These are phyloP conservation scores for Calameuta pallipes DNA, from an alignment of 2,888 invertebrate genomes.

Conservation along the genomic window DNA sequence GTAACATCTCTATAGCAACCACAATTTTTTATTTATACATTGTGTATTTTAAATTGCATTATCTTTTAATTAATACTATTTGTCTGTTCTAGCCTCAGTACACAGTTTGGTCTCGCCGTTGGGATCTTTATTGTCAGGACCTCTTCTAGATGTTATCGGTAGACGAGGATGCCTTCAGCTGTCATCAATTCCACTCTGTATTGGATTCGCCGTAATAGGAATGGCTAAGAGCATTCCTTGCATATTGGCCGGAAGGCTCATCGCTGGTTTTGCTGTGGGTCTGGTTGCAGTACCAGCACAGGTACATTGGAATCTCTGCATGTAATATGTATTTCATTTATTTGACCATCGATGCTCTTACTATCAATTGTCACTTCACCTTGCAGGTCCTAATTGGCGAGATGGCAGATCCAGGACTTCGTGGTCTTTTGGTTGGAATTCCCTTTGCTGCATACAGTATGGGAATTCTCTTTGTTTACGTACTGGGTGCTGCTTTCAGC, in stretches of 20 bases:
- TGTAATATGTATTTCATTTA: neutral
- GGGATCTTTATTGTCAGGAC: slow-evolving; percentile 78
- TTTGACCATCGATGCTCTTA: neutral
- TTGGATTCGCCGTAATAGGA: slow-evolving; percentile 77
- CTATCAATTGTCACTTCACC: neutral
- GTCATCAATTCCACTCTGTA: slow-evolving; percentile 74
- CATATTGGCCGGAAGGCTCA: slow-evolving; percentile 74
- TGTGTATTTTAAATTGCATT: too few relatives aligned
- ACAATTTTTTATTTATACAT: neutral
- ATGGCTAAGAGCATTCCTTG: slow-evolving; percentile 68
- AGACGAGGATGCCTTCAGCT: slow-evolving; percentile 75
- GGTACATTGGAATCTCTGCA: slow-evolving; percentile 64
- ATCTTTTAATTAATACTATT: neutral
- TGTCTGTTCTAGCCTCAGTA: slow-evolving; percentile 73
- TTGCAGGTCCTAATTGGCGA: slow-evolving; percentile 80
- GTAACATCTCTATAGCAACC: neutral
- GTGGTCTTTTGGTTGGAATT: slow-evolving; percentile 77
- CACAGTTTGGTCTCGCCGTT: slow-evolving; percentile 83
- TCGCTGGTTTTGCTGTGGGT: slow-evolving; percentile 81
- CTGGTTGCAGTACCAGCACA: slow-evolving; percentile 80
- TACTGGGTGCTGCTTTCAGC: slow-evolving; percentile 75
- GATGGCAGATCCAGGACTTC: slow-evolving; percentile 78
- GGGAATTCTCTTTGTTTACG: slow-evolving; percentile 80
- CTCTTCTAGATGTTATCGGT: slow-evolving; percentile 78
- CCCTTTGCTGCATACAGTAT: slow-evolving; percentile 81